Evolutionary conservation across 1,140 invertebrate species (phyloP).

Genomic region (Drosophila baimaii): DNA sequence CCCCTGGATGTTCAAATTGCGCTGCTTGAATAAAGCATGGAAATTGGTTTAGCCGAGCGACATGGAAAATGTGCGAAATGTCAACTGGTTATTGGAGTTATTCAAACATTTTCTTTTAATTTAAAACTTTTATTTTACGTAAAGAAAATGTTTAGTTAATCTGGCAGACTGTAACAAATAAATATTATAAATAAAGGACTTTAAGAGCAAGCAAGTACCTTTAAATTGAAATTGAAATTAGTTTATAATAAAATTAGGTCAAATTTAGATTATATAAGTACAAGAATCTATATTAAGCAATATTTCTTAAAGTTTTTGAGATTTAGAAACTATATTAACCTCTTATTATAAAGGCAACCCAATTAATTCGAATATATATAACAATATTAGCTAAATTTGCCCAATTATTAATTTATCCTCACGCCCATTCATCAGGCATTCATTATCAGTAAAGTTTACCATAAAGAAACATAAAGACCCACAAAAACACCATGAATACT

Average conservation of each 20-base stretch:
- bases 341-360: too few relatives aligned
- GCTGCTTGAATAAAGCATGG: conserved; percentile 19
- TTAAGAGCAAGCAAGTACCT: background rate
- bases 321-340: too few relatives aligned
- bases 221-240: background rate
- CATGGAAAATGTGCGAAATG: conserved; percentile 13
- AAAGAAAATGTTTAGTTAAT: too few relatives aligned
- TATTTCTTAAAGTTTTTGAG: too few relatives aligned
- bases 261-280: background rate
- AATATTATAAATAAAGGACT: too few relatives aligned
- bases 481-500: too few relatives aligned
- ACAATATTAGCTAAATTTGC: too few relatives aligned
- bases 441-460: background rate
- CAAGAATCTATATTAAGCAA: too few relatives aligned
- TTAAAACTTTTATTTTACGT: background rate
- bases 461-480: background rate
- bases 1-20: conserved; percentile 9
- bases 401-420: background rate
- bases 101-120: conserved; percentile 8
- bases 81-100: conserved; percentile 5
- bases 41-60: conserved; percentile 12
- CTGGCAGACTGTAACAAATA: background rate
- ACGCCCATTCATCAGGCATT: background rate
- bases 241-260: background rate
- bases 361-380: too few relatives aligned